Conservation (phyloP, 2,113 vertebrate species). For the Boulengeromyrus knoepffleri region DNA sequence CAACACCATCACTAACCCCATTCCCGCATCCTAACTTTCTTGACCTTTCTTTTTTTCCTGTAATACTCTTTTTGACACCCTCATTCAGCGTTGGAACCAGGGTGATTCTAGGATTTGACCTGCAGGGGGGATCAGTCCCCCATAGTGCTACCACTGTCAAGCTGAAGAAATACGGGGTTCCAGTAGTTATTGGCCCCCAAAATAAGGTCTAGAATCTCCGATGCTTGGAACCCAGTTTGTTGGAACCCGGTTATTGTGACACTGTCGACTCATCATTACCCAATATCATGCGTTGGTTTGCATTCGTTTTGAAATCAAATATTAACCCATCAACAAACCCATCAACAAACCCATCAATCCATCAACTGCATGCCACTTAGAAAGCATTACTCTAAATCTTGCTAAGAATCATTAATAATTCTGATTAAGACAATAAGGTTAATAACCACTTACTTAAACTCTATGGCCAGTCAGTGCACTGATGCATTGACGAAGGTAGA, state of each 20-base stretch:
- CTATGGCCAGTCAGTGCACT: background rate
- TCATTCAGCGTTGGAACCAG: background rate
- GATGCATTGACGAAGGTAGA: background rate
- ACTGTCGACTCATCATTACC: background rate
- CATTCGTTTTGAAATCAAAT: background rate
- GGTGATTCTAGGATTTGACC: background rate
- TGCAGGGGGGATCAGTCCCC: background rate
- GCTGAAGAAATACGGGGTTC: background rate
- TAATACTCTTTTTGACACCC: background rate
- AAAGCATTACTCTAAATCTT: too few species aligned
- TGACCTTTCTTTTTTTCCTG: background rate
- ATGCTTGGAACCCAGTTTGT: background rate
- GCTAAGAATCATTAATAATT: background rate
- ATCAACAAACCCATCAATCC: background rate
- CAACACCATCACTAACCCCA: background rate
- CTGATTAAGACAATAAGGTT: background rate
- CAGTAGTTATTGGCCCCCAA: background rate
- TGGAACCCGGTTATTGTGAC: background rate
- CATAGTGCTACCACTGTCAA: background rate
- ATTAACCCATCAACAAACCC: background rate
- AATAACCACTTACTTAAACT: background rate
- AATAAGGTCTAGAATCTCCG: background rate
- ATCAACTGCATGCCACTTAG: background rate
- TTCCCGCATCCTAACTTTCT: background rate
- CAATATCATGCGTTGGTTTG: background rate